These are phyloP conservation scores for Lypha dubia DNA, from an alignment of 2,888 invertebrate species.

Conservation along the genomic window DNA sequence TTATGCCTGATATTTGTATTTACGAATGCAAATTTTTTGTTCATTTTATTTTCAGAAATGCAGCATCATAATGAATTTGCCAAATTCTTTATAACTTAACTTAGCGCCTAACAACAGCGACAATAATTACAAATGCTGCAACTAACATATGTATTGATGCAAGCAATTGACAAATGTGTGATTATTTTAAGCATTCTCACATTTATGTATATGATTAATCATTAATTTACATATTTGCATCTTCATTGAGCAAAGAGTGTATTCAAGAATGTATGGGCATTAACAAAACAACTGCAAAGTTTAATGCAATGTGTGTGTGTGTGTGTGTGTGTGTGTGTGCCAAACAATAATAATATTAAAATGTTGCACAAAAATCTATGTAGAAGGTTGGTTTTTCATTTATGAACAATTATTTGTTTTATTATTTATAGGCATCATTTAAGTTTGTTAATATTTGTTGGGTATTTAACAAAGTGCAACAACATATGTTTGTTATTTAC, in stretches of 20 bases:
- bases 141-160: neutral
- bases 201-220: too few species aligned
- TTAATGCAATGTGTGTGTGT: neutral
- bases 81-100: slow-evolving; percentile 39
- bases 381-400: slow-evolving; percentile 18
- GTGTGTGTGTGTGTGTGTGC: too few species aligned
- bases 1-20: slow-evolving; percentile 50
- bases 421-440: slow-evolving; percentile 45
- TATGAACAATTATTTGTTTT: neutral
- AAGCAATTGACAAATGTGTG: slow-evolving; percentile 44
- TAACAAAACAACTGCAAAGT: slow-evolving; percentile 53
- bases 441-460: slow-evolving; percentile 33
- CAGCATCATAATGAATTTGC: slow-evolving; percentile 64
- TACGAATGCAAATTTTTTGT: slow-evolving; percentile 61
- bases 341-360: slow-evolving; percentile 19
- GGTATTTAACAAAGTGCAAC: slow-evolving; percentile 13
- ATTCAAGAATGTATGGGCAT: slow-evolving; percentile 3
- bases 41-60: slow-evolving; percentile 58
- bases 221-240: slow-evolving; percentile 56
- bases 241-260: slow-evolving; percentile 14
- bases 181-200: slow-evolving; percentile 54
- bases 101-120: neutral
- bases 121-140: neutral
- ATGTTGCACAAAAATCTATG: neutral
- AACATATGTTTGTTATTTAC: slow-evolving; percentile 8